Evolutionary conservation across 2,113 vertebrate genomes (phyloP), one percentile per base, ranked within the genome.

Genomic region (Pavo muticus): DNA sequence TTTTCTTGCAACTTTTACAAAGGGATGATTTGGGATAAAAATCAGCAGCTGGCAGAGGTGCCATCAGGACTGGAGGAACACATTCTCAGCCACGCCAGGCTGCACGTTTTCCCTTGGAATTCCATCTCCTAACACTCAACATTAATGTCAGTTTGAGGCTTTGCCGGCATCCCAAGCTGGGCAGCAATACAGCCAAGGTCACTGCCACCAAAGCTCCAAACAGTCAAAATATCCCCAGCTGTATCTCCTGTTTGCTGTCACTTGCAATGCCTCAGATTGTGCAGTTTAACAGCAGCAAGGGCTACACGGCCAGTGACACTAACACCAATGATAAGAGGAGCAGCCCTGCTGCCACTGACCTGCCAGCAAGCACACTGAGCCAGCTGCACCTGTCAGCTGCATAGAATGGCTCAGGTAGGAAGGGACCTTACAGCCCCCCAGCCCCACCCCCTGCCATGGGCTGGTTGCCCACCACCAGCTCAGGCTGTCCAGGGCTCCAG

Each of bases 61-160:
- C 16, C 2, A 0, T 11, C 15, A 37, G 44, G 23, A 25, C 17
- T 14, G 48, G 32, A 4, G 0, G 35, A 72, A 75, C 65, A 21
- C 0, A 0, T 42, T 73, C 42, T 64, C 18, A 12, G 32, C 52
- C 37, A 10, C 52, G 71, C 27, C 4, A 11, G 39, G 48, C 11
- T 5, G 9, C 18, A 84, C 39, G 37, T 19, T 87, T 47, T 45
- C 70, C 63, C 40, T 52, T 76, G n/a, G 74, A 74, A 50, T 40
- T 67, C 56, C 52, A 14, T 3, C 21, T 84, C 44, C n/a, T 68
- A 87, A 45, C 11, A 50, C 19, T n/a, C 17, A 3, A 0, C 0
- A 16, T 14, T 54, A 27, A 54, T 61, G 59, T 61, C 40, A 37
- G 39, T 57, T 45, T 37, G 11, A 1, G 8, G 48, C 37, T 86